Base-by-base conservation (phyloP, 2,888 invertebrate species). In the Drosophila cyrtoloma region DNA sequence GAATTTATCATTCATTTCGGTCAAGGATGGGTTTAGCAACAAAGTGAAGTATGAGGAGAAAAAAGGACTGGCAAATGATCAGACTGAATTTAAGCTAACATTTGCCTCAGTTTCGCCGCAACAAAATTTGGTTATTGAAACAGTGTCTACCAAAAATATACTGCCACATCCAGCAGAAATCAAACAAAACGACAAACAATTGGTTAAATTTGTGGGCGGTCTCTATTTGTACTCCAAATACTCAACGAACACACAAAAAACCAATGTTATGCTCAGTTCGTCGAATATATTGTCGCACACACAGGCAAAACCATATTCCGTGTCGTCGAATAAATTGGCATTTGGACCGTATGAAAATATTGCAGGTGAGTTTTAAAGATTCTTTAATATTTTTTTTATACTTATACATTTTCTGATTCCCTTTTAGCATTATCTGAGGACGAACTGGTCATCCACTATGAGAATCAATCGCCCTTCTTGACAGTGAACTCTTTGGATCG, bases 401-500 rank as follows among this genome's bases (percentile, higher is more conserved):
- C 7, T 53, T 57, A 60, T 47, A 28, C 0, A 10, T 51, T 55
- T 35, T 58, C 5, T 12, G 12, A 58, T 50, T 28, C 19, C 44
- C 28, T 44, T 55, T 75, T 68, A 93, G 94, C 94, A 10, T 94
- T 95, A 72, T 93, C 94, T 26, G 93, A 94, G 77, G 96, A 96
- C 81, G 95, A 96, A 80, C 92, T 99, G 83, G 94, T 94, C 50
- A 94, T 99, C 42, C 99, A 99, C 93, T 99, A 96, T 92, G 99
- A 99, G 93, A 99, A 99, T 93, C 98, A 99, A 92, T 95, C 97
- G 50, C 99, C 99, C 37, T 99, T 99, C 94, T 94, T 99, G 80
- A 97, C 98, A n/a, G 98, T 99, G 0, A 97, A 97, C 0, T 95
- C 95, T 55, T 93, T 99, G 82, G 97, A 97, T 85, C 95, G 99